Conservation (phyloP, 2,797 vertebrate genomes). For the Danio aesculapii region DNA sequence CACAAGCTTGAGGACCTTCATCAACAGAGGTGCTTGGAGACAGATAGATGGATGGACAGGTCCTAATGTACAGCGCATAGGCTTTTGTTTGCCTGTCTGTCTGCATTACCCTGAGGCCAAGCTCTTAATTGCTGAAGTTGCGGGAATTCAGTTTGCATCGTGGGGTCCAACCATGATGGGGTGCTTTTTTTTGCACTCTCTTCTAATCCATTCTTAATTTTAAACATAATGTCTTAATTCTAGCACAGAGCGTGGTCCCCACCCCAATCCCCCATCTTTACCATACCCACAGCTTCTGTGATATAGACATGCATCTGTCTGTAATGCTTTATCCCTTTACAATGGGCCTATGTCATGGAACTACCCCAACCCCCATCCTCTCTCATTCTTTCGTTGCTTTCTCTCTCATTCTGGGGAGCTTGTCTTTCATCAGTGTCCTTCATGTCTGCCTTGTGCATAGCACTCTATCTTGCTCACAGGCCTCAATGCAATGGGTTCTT, state of each 20-base stretch:
- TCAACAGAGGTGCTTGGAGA: slow-evolving; percentile 50
- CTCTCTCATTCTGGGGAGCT: slow-evolving; percentile 46
- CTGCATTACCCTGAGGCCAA: slow-evolving; percentile 76
- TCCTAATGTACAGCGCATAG: slow-evolving; percentile 61
- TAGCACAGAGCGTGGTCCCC: slow-evolving; percentile 56
- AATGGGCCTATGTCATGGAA: slow-evolving; percentile 55
- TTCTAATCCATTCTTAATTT: slow-evolving; percentile 59
- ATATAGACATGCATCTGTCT: slow-evolving; percentile 36
- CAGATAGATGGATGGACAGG: slow-evolving; percentile 68
- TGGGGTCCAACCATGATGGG: slow-evolving; percentile 59
- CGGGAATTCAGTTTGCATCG: slow-evolving; percentile 61
- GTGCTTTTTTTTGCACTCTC: slow-evolving; percentile 49
- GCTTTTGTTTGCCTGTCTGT: slow-evolving; percentile 79
- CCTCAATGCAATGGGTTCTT: slow-evolving; percentile 16
- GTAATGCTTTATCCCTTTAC: slow-evolving; percentile 49
- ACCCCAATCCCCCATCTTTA: slow-evolving; percentile 2
- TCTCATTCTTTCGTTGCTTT: slow-evolving; percentile 43
- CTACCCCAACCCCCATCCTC: slow-evolving; percentile 36
- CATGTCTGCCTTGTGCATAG: slow-evolving; percentile 34
- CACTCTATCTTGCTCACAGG: not conserved
- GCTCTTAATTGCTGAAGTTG: slow-evolving; percentile 78
- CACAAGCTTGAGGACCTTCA: slow-evolving; percentile 11
- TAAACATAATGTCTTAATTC: slow-evolving; percentile 72
- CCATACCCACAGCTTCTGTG: slow-evolving; percentile 3
- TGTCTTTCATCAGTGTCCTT: slow-evolving; percentile 62